Conservation (phyloP, 1,140 invertebrate genomes). For the Euborellia annulipes region DNA sequence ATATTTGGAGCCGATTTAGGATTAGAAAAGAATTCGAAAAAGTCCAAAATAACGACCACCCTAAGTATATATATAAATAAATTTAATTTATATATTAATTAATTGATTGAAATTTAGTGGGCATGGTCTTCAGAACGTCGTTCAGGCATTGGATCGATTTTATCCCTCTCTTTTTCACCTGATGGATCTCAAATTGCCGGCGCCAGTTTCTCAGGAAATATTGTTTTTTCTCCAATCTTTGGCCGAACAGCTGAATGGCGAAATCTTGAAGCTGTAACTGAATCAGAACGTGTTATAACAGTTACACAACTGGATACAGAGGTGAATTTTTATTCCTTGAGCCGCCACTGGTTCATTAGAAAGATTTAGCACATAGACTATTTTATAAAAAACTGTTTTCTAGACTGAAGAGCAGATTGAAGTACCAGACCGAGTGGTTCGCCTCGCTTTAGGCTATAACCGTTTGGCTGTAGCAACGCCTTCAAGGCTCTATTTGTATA, state of each 20-base stretch:
- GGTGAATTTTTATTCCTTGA: too few relatives aligned
- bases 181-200: slow-evolving; percentile 92
- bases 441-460: slow-evolving; percentile 58
- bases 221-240: slow-evolving; percentile 13
- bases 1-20: slow-evolving; percentile 7
- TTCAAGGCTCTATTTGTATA: slow-evolving; percentile 83
- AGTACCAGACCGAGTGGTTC: slow-evolving; percentile 82
- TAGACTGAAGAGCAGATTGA: slow-evolving; percentile 57
- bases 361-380: not conserved
- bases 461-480: slow-evolving; percentile 83
- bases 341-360: too few relatives aligned
- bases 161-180: slow-evolving; percentile 77
- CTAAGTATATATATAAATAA: too few relatives aligned
- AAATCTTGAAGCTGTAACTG: slow-evolving; percentile 64
- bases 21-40: too few relatives aligned
- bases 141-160: slow-evolving; percentile 65
- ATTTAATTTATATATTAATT: slow-evolving; percentile 7
- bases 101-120: slow-evolving; percentile 6
- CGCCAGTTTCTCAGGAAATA: slow-evolving; percentile 39
- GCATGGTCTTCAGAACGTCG: not conserved
- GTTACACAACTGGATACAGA: slow-evolving; percentile 77
- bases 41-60: too few relatives aligned
- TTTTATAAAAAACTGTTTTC: too few relatives aligned
- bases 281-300: slow-evolving; percentile 61
- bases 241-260: slow-evolving; percentile 64